Evolutionary conservation across 2,797 vertebrate species (phyloP).

Genomic region (Vespertilio murinus): DNA sequence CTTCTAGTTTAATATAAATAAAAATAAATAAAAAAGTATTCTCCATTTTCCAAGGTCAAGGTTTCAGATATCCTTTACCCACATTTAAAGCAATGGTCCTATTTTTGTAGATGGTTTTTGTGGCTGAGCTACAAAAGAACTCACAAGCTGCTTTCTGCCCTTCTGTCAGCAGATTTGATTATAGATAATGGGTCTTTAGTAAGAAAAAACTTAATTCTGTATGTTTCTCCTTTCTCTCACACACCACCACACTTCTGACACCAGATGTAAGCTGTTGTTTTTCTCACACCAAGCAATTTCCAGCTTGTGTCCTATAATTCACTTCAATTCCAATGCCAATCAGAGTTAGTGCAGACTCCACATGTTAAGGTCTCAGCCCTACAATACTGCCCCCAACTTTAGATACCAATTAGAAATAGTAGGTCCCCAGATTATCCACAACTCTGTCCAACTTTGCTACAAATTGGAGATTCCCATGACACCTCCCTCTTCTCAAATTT

Average conservation of each 20-base stretch:
- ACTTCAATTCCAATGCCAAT: not conserved
- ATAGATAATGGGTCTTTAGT: not conserved
- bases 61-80: conserved; percentile 23
- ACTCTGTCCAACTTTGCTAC: not conserved
- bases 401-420: not conserved
- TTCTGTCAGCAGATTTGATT: not conserved
- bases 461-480: not conserved
- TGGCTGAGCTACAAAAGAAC: not conserved
- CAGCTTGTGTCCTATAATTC: not conserved
- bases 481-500: not conserved
- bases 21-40: not conserved
- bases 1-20: conserved; percentile 24
- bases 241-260: not conserved
- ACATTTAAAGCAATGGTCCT: not conserved
- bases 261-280: not conserved
- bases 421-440: not conserved
- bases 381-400: not conserved
- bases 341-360: not conserved
- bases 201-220: conserved; percentile 1
- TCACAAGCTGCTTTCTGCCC: not conserved
- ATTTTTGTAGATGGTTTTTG: not conserved
- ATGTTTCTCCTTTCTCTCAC: not conserved
- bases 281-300: not conserved
- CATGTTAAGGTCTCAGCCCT: not conserved
- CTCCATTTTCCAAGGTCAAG: not conserved